Conservation (phyloP, 2,888 invertebrate genomes). For the Melanchra persicariae region DNA sequence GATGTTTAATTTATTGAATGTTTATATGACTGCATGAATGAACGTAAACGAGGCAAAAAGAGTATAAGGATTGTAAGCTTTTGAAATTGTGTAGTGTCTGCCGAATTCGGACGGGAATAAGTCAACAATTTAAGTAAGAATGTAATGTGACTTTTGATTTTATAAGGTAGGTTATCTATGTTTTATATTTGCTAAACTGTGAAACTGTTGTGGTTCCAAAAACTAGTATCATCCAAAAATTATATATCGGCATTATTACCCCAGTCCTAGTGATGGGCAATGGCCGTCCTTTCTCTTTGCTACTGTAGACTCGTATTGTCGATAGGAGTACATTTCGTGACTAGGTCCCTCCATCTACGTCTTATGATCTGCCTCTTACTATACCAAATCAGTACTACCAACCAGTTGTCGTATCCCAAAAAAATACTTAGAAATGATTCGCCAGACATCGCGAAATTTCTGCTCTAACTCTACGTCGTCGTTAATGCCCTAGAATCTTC, state of each 20-base stretch:
- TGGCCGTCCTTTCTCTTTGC: too few relatives aligned
- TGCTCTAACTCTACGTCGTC: background rate
- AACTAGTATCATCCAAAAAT: background rate
- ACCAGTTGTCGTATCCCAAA: background rate
- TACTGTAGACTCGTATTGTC: too few relatives aligned
- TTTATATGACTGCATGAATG: constrained; percentile 4
- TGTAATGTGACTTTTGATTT: background rate
- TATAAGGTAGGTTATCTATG: too few relatives aligned
- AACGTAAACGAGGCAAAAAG: constrained; percentile 1
- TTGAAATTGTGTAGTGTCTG: constrained; percentile 7
- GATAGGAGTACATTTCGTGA: too few relatives aligned
- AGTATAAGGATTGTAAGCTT: background rate
- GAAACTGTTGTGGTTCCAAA: background rate
- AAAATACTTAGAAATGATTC: too few relatives aligned
- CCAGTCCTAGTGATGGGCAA: too few relatives aligned
- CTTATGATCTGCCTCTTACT: too few relatives aligned
- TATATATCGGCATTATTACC: too few relatives aligned
- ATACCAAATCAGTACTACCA: too few relatives aligned
- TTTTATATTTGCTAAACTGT: background rate
- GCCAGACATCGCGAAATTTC: background rate
- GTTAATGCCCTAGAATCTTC: constrained; percentile 14
- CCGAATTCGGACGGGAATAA: background rate
- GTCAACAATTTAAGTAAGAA: background rate
- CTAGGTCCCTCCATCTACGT: too few relatives aligned
- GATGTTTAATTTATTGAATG: constrained; percentile 1